phyloP scores from a whole-genome alignment of 1,140 invertebrate species.

The Lordiphosa mommai region DNA sequence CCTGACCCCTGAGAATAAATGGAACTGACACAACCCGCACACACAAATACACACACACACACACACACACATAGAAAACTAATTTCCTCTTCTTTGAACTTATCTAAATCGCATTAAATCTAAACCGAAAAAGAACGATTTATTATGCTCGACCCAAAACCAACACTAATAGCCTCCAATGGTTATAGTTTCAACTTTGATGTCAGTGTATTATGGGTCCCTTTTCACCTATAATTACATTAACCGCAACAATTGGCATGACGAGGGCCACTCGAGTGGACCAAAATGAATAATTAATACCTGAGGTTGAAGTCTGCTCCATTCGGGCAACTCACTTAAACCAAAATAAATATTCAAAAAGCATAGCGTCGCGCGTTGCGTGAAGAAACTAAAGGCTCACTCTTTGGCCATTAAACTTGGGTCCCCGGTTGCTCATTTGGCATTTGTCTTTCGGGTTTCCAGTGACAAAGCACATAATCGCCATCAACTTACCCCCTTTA shows the following conservation, averaged over 20 bases:
- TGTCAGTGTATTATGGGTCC: slow-evolving; percentile 42
- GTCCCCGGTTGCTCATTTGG: slow-evolving; percentile 63
- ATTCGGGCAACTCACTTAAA: slow-evolving; percentile 30
- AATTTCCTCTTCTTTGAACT: slow-evolving; percentile 45
- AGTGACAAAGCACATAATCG: slow-evolving; percentile 49
- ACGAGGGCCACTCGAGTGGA: slow-evolving; percentile 22
- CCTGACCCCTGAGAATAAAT: slow-evolving; percentile 24
- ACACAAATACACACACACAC: neutral
- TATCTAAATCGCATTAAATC: slow-evolving; percentile 56
- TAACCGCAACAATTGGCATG: slow-evolving; percentile 59
- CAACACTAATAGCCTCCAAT: slow-evolving; percentile 42
- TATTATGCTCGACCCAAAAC: slow-evolving; percentile 40
- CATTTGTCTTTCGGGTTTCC: slow-evolving; percentile 21
- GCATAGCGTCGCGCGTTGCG: slow-evolving; percentile 34
- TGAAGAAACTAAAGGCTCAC: slow-evolving; percentile 26
- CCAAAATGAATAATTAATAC: slow-evolving; percentile 68
- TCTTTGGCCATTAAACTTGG: slow-evolving; percentile 32
- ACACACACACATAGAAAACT: slow-evolving; percentile 16
- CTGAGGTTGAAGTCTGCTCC: slow-evolving; percentile 16
- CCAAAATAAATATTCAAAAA: slow-evolving; percentile 60
- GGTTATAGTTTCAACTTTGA: slow-evolving; percentile 34
- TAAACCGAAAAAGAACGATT: slow-evolving; percentile 44
- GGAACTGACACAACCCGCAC: slow-evolving; percentile 13
- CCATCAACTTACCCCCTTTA: slow-evolving; percentile 39
- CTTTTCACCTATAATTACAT: slow-evolving; percentile 54